A percentile compares a stretch with the other conserved stretches of the same genome.
Conservation (phyloP, 2,888 invertebrate species). For the Conus canariensis region DNA sequence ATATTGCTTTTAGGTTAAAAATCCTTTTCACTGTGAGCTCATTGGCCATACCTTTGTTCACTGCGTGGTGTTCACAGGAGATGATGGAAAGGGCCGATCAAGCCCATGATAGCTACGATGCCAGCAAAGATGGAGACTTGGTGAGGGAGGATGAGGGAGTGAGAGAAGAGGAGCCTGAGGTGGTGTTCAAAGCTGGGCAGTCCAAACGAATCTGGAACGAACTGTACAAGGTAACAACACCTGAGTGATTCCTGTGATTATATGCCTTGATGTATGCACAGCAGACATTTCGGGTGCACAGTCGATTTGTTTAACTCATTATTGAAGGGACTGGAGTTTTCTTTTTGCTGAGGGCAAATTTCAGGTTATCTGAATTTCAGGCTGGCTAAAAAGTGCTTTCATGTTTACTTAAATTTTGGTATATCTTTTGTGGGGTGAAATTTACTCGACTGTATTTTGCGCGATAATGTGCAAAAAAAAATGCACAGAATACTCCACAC, state of each 20-base stretch:
- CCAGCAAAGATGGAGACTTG: conserved; percentile 89
- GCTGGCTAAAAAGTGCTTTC: too few species aligned
- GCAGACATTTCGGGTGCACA: background rate
- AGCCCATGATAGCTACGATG: conserved; percentile 88
- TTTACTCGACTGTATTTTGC: too few species aligned
- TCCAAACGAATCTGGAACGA: conserved; percentile 99
- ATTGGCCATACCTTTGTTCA: too few species aligned
- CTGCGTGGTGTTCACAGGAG: conserved; percentile 63
- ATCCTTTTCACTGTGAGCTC: too few species aligned
- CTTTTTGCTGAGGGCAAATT: background rate
- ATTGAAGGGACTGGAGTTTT: background rate
- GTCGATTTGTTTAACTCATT: background rate
- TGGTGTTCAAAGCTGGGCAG: conserved; percentile 87
- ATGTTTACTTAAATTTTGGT: too few species aligned
- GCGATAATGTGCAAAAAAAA: too few species aligned
- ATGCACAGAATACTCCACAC: too few species aligned
- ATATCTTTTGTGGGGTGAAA: too few species aligned
- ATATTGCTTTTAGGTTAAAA: too few species aligned
- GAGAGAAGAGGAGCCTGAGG: conserved; percentile 90
- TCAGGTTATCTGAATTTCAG: background rate
- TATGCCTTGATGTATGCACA: background rate
- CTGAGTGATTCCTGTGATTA: too few species aligned
- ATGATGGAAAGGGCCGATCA: conserved; percentile 87
- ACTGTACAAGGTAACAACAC: conserved; percentile 90
- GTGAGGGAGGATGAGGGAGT: conserved; percentile 88